A percentile compares a stretch with the other conserved stretches of the same genome.
phyloP scores from a whole-genome alignment of 2,888 invertebrate species.

The Ophion ventricosus region DNA sequence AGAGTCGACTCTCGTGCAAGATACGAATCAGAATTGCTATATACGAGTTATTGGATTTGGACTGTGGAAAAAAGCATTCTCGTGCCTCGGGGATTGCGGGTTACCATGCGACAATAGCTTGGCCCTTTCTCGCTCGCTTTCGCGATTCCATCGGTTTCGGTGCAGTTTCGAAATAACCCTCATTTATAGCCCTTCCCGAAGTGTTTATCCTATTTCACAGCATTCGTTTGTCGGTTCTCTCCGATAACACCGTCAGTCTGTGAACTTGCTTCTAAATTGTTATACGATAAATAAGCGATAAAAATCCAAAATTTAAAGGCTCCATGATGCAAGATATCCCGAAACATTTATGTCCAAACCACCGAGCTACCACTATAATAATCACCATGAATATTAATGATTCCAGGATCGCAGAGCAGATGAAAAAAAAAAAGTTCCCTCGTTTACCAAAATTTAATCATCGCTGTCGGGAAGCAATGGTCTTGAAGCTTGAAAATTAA shows the following conservation, averaged over 20 bases:
- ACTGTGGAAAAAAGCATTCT: constrained; percentile 29
- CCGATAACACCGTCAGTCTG: background rate
- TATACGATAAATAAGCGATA: background rate
- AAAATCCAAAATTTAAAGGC: too few relatives aligned
- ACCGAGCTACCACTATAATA: too few relatives aligned
- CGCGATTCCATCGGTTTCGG: constrained; percentile 55
- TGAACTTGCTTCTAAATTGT: constrained; percentile 9
- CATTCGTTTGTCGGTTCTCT: constrained; percentile 7
- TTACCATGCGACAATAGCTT: constrained; percentile 47
- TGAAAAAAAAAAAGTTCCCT: too few relatives aligned
- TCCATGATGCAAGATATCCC: too few relatives aligned
- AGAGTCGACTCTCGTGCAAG: constrained; percentile 26
- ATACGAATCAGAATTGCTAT: constrained; percentile 38
- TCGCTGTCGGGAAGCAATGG: too few relatives aligned
- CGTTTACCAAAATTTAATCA: too few relatives aligned
- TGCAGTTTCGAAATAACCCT: constrained; percentile 42
- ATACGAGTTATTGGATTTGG: constrained; percentile 29
- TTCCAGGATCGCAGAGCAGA: too few relatives aligned
- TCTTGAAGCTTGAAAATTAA: too few relatives aligned
- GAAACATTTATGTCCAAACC: too few relatives aligned
- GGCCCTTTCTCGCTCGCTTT: constrained; percentile 15
- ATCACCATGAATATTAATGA: too few relatives aligned
- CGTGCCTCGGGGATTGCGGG: constrained; percentile 56
- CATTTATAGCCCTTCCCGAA: constrained; percentile 16
- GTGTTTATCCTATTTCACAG: constrained; percentile 30